Percentiles rank a stretch among this genome's conserved stretches.
Evolutionary conservation across 2,888 invertebrate species (phyloP).

Genomic region (Glyphotaelius pellucidus): DNA sequence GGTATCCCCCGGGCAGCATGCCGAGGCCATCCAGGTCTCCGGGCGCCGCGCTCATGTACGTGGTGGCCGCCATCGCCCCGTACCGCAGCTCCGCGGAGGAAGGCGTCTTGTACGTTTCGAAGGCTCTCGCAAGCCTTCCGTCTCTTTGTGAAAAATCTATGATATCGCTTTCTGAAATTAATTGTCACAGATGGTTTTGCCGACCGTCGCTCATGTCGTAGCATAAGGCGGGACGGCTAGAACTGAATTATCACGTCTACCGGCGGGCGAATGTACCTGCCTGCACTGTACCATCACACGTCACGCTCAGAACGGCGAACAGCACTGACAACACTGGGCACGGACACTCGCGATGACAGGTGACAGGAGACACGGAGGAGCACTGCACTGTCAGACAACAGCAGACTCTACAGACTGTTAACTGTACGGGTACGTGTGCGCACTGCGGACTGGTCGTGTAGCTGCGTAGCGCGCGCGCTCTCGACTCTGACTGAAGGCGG

Average conservation of each 20-base stretch:
- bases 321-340: conserved; percentile 67
- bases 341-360: conserved; percentile 70
- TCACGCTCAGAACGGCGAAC: conserved; percentile 71
- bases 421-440: conserved; percentile 24
- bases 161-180: conserved; percentile 67
- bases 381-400: conserved; percentile 51
- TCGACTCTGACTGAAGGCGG: conserved; percentile 80
- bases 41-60: conserved; percentile 93
- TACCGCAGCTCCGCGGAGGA: conserved; percentile 80
- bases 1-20: conserved; percentile 87
- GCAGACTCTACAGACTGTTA: conserved; percentile 65
- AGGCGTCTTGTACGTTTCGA: conserved; percentile 81
- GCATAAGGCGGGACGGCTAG: conserved; percentile 61
- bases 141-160: conserved; percentile 68
- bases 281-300: conserved; percentile 67
- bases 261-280: conserved; percentile 72
- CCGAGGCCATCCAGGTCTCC: conserved; percentile 87
- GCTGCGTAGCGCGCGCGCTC: conserved; percentile 75
- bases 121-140: conserved; percentile 70
- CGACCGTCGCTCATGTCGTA: conserved; percentile 65
- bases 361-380: conserved; percentile 72
- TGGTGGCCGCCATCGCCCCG: conserved; percentile 96
- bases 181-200: conserved; percentile 63
- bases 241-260: conserved; percentile 78
- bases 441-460: conserved; percentile 43